phyloP scores from a whole-genome alignment of 2,888 invertebrate species.

The Antheraea assamensis region DNA sequence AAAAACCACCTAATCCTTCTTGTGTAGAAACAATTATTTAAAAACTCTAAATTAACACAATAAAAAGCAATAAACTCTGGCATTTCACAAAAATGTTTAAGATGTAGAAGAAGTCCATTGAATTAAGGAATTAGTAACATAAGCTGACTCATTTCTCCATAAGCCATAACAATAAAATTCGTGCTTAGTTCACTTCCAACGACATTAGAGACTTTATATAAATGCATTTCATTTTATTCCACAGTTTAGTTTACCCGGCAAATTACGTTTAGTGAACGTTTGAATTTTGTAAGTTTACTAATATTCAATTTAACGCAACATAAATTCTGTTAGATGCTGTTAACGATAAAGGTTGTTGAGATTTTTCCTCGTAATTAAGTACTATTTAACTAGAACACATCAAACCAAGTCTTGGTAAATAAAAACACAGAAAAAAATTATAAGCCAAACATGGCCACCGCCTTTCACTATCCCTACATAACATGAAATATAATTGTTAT shows the following conservation, averaged over 20 bases:
- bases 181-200: slow-evolving; percentile 19
- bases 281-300: slow-evolving; percentile 33
- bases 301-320: slow-evolving; percentile 8
- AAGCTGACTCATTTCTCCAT: slow-evolving; percentile 1
- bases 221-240: slow-evolving; percentile 32
- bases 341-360: too few species aligned
- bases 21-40: too few species aligned
- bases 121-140: slow-evolving; percentile 4
- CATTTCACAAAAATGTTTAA: neutral
- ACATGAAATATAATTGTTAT: too few species aligned
- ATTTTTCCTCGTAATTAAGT: too few species aligned
- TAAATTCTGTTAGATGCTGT: neutral
- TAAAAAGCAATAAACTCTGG: neutral
- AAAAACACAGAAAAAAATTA: too few species aligned
- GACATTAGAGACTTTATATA: slow-evolving; percentile 14
- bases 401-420: too few species aligned
- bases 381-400: too few species aligned
- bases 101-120: neutral
- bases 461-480: too few species aligned
- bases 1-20: too few species aligned
- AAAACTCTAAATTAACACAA: too few species aligned
- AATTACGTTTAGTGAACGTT: slow-evolving; percentile 27
- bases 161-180: slow-evolving; percentile 22
- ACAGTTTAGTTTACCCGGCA: slow-evolving; percentile 38
- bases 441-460: too few species aligned